Evolutionary conservation across 2,797 vertebrate genomes (phyloP).

Genomic region (Botia almorhae): DNA sequence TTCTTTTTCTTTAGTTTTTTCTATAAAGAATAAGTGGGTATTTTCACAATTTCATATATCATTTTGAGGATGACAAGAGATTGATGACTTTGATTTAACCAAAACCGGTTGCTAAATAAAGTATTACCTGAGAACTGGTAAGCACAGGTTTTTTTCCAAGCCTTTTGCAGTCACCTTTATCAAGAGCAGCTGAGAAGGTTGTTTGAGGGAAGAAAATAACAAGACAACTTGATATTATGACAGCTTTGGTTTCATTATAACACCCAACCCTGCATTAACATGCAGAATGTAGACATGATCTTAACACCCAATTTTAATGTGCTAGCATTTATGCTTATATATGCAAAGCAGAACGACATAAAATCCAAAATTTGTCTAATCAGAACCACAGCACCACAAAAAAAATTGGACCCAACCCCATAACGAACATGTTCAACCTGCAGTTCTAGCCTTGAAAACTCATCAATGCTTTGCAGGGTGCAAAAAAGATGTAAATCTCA

Average conservation of each 20-base stretch:
- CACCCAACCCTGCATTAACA: constrained; percentile 9
- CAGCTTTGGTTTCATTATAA: constrained; percentile 20
- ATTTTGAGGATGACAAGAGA: background rate
- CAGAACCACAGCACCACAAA: constrained; percentile 15
- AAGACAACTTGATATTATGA: constrained; percentile 19
- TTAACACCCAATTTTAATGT: background rate
- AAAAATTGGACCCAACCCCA: constrained; percentile 46
- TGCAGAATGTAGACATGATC: background rate
- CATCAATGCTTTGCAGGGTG: constrained; percentile 30
- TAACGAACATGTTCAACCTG: constrained; percentile 36
- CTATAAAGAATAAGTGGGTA: background rate
- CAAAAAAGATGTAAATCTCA: constrained; percentile 14
- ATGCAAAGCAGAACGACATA: constrained; percentile 60
- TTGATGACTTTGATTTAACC: background rate
- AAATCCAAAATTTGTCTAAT: constrained; percentile 39
- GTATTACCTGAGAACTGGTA: constrained; percentile 90
- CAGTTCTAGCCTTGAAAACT: constrained; percentile 55
- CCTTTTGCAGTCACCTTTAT: constrained; percentile 91
- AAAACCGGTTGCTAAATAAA: background rate
- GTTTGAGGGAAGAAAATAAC: constrained; percentile 38
- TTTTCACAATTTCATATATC: background rate
- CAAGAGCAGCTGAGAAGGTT: constrained; percentile 85
- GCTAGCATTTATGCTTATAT: background rate
- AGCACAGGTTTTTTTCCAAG: constrained; percentile 90
- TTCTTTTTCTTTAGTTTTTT: background rate